These are phyloP conservation scores for Leguminivora glycinivorella DNA, from an alignment of 1,140 invertebrate genomes.

Conservation along the genomic window DNA sequence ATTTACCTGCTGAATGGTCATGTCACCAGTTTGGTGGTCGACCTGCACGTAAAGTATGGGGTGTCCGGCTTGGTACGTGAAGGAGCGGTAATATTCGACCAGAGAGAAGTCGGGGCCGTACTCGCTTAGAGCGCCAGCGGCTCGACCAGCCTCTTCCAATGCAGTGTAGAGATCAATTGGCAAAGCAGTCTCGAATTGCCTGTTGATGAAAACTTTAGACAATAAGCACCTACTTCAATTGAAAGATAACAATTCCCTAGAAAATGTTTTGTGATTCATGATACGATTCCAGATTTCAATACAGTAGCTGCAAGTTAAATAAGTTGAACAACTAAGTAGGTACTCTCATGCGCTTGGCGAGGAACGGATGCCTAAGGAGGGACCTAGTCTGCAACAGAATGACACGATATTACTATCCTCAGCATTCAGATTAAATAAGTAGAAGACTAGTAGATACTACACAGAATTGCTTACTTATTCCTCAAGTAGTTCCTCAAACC, in stretches of 20 bases:
- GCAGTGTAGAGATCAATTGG: conserved; percentile 85
- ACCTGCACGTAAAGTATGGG: conserved; percentile 76
- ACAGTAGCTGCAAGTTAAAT: no score
- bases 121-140: conserved; percentile 46
- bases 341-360: no score
- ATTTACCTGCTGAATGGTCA: conserved; percentile 77
- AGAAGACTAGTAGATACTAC: no score
- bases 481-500: conserved; percentile 81
- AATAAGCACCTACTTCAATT: no score
- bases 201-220: conserved; percentile 30
- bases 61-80: conserved; percentile 77
- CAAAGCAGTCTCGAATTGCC: conserved; percentile 73
- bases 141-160: conserved; percentile 77
- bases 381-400: no score
- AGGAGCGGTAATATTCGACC: conserved; percentile 75
- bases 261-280: no score
- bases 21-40: conserved; percentile 68
- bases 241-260: no score
- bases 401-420: no score
- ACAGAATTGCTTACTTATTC: conserved; percentile 71
- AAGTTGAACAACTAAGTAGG: no score
- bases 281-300: no score
- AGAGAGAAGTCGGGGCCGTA: conserved; percentile 60
- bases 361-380: no score
- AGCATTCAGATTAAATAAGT: no score